These are phyloP conservation scores for Mesoligia furuncula DNA, from an alignment of 2,888 invertebrate genomes.

Conservation along the genomic window DNA sequence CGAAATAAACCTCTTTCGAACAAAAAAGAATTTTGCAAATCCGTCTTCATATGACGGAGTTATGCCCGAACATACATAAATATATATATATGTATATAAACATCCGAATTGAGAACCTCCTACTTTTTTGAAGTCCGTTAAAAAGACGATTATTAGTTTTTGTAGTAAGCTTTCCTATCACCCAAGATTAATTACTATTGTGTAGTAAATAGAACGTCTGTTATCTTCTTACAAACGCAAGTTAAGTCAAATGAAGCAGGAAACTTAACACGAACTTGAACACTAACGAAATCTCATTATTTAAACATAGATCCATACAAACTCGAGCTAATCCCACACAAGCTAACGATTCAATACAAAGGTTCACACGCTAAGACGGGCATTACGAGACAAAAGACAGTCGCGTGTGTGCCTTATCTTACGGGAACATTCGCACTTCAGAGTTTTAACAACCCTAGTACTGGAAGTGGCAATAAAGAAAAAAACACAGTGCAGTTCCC, in stretches of 20 bases:
- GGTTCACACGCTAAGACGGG: slow-evolving; percentile 78
- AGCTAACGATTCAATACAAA: slow-evolving; percentile 79
- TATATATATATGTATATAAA: too few species aligned
- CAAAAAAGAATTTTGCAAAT: too few species aligned
- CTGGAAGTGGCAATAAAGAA: slow-evolving; percentile 61
- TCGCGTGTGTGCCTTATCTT: slow-evolving; percentile 83
- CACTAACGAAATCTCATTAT: slow-evolving; percentile 61
- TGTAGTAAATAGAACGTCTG: neutral
- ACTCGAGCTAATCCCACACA: slow-evolving; percentile 61
- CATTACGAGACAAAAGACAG: slow-evolving; percentile 84
- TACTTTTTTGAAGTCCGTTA: too few species aligned
- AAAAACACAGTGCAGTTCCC: neutral
- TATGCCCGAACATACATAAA: too few species aligned
- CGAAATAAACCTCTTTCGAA: too few species aligned
- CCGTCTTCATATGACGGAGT: too few species aligned
- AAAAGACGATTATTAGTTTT: too few species aligned
- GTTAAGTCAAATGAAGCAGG: slow-evolving; percentile 32
- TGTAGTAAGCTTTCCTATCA: neutral
- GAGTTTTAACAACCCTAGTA: slow-evolving; percentile 59
- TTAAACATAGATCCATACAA: slow-evolving; percentile 56
- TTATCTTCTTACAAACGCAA: slow-evolving; percentile 21
- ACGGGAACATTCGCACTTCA: slow-evolving; percentile 80
- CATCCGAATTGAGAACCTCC: too few species aligned
- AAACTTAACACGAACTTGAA: slow-evolving; percentile 38
- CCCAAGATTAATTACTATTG: neutral